These are phyloP conservation scores for Drosophila kuntzei DNA, from an alignment of 2,888 invertebrate genomes.

Conservation along the genomic window DNA sequence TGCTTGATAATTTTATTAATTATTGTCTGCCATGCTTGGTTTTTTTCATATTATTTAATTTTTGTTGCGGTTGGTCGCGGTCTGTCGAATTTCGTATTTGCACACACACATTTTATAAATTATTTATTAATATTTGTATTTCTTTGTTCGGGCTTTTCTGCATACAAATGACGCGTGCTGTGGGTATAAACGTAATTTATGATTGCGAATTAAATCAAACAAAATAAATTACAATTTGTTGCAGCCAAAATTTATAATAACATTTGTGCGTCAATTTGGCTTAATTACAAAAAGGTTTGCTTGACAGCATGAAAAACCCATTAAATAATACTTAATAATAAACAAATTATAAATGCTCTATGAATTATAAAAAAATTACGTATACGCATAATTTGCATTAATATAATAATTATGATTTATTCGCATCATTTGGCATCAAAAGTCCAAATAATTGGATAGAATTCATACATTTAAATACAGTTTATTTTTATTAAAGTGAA, in stretches of 20 bases:
- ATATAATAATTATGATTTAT: constrained; percentile 32
- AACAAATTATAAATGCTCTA: constrained; percentile 21
- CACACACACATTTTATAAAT: constrained; percentile 37
- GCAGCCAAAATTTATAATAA: constrained; percentile 4
- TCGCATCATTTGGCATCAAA: background rate
- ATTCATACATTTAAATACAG: too few relatives aligned
- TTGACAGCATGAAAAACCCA: background rate
- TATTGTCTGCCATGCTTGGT: constrained; percentile 8
- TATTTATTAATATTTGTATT: constrained; percentile 37
- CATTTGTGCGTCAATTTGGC: constrained; percentile 15
- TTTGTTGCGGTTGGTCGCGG: constrained; percentile 22
- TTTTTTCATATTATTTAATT: background rate
- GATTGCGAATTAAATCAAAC: constrained; percentile 26
- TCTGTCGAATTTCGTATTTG: constrained; percentile 29
- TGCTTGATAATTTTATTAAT: constrained; percentile 40
- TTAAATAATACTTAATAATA: constrained; percentile 20
- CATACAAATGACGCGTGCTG: constrained; percentile 25
- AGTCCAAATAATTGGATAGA: constrained; percentile 24
- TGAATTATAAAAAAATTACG: constrained; percentile 6
- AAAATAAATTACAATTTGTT: constrained; percentile 22
- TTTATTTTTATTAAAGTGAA: constrained; percentile 1
- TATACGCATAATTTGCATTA: constrained; percentile 33
- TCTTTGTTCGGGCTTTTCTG: constrained; percentile 10
- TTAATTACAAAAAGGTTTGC: background rate
- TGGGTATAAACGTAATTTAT: constrained; percentile 14